phyloP scores from a whole-genome alignment of 1,140 invertebrate genomes.

The Drosophila lacteicornis region DNA sequence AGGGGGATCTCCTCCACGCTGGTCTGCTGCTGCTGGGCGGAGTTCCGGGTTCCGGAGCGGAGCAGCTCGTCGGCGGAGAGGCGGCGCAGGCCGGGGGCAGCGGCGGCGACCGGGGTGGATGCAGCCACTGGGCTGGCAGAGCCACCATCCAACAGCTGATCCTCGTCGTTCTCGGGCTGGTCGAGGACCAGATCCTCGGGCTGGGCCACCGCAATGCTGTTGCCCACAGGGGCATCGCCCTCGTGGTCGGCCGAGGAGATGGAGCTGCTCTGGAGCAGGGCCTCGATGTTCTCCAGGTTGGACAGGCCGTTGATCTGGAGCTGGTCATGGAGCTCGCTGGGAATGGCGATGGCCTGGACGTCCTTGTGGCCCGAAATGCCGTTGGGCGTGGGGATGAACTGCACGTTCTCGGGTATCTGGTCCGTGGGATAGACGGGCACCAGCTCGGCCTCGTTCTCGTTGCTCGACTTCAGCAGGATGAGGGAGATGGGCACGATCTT shows the following conservation, averaged over 20 bases:
- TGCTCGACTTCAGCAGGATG: conserved; percentile 75
- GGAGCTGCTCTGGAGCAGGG: conserved; percentile 70
- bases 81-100: conserved; percentile 45
- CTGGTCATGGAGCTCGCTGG: conserved; percentile 77
- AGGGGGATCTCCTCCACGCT: conserved; percentile 79
- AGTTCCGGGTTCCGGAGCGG: conserved; percentile 65
- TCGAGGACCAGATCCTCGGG: conserved; percentile 67
- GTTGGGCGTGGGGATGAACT: conserved; percentile 81
- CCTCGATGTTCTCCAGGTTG: conserved; percentile 80
- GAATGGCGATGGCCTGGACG: conserved; percentile 81
- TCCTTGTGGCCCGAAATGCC: conserved; percentile 81
- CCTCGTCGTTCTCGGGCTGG: conserved; percentile 73
- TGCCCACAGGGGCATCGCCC: conserved; percentile 46
- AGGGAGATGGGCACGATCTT: conserved; percentile 80
- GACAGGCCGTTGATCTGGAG: conserved; percentile 74
- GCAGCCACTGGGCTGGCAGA: conserved; percentile 3
- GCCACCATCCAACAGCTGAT: conserved; percentile 64
- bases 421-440: conserved; percentile 81
- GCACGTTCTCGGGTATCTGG: conserved; percentile 78
- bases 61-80: conserved; percentile 63
- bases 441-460: conserved; percentile 78
- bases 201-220: conserved; percentile 69
- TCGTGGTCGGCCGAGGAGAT: conserved; percentile 42
- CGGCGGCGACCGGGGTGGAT: background rate
- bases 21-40: conserved; percentile 65